Evolutionary conservation across 2,888 invertebrate genomes (phyloP), one percentile per base, ranked within the genome.

Genomic region (Melanostoma scalare): DNA sequence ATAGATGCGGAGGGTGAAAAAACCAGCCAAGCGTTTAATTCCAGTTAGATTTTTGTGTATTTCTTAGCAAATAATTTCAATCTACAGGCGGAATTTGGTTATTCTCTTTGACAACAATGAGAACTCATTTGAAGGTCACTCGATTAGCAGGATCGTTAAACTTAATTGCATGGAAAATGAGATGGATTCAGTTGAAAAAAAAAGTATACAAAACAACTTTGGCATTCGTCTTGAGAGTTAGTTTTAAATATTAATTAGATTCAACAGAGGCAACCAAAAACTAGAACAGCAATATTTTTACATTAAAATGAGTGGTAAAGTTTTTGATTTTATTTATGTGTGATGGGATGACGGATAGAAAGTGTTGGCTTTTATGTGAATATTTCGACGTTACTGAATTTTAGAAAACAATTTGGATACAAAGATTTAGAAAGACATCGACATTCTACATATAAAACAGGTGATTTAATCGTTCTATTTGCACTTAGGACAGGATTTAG

Each of bases 91-190:
- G 35, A 60, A 3, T 30, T 50, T 61, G 4, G 20, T n/a, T 42
- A 30, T 35, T 40, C 20, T 20, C 20, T 20, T 20, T 20, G 20
- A 20, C 20, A 20, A 20, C 30, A 53, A 2, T n/a, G 44, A 63
- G 33, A 72, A 55, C 61, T 50, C 63, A 65, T 60, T 33, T 10
- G 52, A 50, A 40, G 56, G 44, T 52, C 44, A 58, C 30, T 53
- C 38, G 20, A 52, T 40, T 1, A 30, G 20, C 5, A 44, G 3
- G 55, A 71, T 73, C 63, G 50, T 74, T 73, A 60, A 69, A 50
- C 20, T 63, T 73, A 58, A 82, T 73, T 52, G 82, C 58, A 69
- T 58, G 69, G 63, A 82, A 76, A 82, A 77, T 77, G 33, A 73
- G 35, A 58, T 69, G 58, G 30, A 46, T 56, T 58, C 61, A 33